phyloP scores from a whole-genome alignment of 2,888 invertebrate genomes.

The Agrotis puta region DNA sequence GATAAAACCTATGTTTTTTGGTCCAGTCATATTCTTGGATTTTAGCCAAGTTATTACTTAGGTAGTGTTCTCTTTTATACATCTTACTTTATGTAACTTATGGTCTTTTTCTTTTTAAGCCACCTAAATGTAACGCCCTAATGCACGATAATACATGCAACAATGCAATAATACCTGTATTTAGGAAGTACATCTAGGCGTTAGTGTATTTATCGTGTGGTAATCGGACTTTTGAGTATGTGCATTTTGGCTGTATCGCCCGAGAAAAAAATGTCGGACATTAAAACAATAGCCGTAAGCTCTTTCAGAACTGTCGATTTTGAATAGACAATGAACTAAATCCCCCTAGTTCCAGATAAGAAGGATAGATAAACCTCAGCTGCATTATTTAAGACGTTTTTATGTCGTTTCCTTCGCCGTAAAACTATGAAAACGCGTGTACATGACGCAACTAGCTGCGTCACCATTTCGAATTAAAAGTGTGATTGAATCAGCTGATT shows the following conservation, averaged over 20 bases:
- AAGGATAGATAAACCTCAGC: slow-evolving; percentile 27
- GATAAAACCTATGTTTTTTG: slow-evolving; percentile 41
- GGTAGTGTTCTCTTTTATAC: neutral
- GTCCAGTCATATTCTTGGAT: slow-evolving; percentile 60
- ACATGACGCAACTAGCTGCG: slow-evolving; percentile 27
- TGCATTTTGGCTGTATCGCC: neutral
- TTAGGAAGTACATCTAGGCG: neutral
- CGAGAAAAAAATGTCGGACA: neutral
- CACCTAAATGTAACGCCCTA: neutral
- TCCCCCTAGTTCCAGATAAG: slow-evolving; percentile 47
- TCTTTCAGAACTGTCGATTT: too few relatives aligned
- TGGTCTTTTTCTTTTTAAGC: neutral
- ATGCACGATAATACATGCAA: neutral
- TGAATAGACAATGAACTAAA: slow-evolving; percentile 37
- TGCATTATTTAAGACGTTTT: slow-evolving; percentile 40
- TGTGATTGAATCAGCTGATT: slow-evolving; percentile 21
- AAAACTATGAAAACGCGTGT: slow-evolving; percentile 32
- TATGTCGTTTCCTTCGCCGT: slow-evolving; percentile 28
- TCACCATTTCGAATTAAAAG: slow-evolving; percentile 10
- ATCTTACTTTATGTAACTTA: slow-evolving; percentile 1
- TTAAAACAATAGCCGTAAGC: too few relatives aligned
- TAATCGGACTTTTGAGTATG: neutral
- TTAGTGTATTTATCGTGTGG: neutral
- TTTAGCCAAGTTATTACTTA: neutral
- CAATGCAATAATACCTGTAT: neutral